A percentile compares a stretch with the other conserved stretches of the same genome.
phyloP scores from a whole-genome alignment of 2,113 vertebrate genomes.

The Zeus faber region DNA sequence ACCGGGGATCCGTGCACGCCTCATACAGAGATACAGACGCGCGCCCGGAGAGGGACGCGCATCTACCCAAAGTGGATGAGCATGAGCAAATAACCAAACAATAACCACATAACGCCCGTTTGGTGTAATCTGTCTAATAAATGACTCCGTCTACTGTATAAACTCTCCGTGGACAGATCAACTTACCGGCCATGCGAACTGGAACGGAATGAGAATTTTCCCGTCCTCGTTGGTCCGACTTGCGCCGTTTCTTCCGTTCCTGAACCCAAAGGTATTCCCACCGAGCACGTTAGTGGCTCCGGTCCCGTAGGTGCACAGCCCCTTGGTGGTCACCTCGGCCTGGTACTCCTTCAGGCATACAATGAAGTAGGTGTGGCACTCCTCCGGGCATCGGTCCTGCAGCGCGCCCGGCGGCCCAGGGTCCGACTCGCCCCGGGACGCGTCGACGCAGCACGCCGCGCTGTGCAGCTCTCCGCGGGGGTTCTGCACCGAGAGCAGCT shows the following conservation, averaged over 20 bases:
- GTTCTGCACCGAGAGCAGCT: constrained; percentile 88
- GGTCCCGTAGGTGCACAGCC: constrained; percentile 87
- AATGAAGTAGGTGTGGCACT: constrained; percentile 91
- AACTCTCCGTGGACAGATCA: not conserved
- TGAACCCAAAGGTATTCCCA: constrained; percentile 90
- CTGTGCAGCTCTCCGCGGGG: constrained; percentile 83
- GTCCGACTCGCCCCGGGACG: too few species aligned
- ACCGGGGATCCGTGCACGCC: too few species aligned
- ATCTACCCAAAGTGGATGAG: too few species aligned
- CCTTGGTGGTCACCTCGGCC: constrained; percentile 81
- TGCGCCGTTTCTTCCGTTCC: constrained; percentile 72
- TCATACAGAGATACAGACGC: too few species aligned
- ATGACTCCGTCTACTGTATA: too few species aligned
- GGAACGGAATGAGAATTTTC: constrained; percentile 88
- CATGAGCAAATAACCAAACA: too few species aligned
- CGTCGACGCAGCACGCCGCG: constrained; percentile 87
- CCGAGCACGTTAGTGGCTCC: constrained; percentile 87
- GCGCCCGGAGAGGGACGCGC: too few species aligned
- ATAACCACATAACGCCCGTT: too few species aligned
- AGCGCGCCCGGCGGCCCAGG: constrained; percentile 68
- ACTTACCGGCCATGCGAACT: constrained; percentile 95
- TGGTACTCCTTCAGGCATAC: constrained; percentile 96
- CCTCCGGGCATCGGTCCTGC: constrained; percentile 80
- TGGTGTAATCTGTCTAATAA: too few species aligned
- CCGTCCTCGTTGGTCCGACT: constrained; percentile 72